Evolutionary conservation across 2,797 vertebrate genomes (phyloP).

Genomic region (Tamandua tetradactyla): DNA sequence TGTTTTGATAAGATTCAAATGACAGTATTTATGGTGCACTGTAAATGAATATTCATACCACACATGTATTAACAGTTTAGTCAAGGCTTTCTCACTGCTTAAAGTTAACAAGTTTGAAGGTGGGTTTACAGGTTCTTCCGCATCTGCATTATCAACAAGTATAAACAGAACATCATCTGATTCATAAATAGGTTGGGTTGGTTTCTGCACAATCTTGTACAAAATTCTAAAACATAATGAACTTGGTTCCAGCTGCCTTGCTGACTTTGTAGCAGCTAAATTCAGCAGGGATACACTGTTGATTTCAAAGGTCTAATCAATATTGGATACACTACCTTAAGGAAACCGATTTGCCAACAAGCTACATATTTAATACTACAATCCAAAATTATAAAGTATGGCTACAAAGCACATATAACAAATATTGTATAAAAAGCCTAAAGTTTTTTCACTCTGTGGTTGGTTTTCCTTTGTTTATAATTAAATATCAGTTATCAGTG

Average conservation of each 20-base stretch:
- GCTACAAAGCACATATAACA: background rate
- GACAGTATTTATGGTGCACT: background rate
- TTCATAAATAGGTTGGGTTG: background rate
- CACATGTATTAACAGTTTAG: background rate
- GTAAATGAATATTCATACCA: background rate
- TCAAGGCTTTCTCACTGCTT: constrained; percentile 16
- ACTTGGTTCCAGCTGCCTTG: background rate
- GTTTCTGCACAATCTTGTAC: background rate
- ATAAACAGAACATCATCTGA: background rate
- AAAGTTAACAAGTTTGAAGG: background rate
- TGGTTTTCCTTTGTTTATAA: constrained; percentile 18
- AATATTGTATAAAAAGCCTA: background rate
- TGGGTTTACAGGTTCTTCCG: constrained; percentile 41
- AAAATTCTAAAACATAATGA: background rate
- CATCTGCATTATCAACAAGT: background rate
- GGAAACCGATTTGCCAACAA: constrained; percentile 49
- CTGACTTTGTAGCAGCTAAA: background rate
- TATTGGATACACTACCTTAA: background rate
- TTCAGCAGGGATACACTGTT: background rate
- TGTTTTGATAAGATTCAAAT: background rate
- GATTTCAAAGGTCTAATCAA: constrained; percentile 19
- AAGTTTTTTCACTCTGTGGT: background rate
- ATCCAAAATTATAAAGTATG: background rate
- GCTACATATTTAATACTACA: background rate
- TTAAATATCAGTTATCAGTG: background rate